Evolutionary conservation across 2,888 invertebrate species (phyloP).

Genomic region (Cryptus armator): DNA sequence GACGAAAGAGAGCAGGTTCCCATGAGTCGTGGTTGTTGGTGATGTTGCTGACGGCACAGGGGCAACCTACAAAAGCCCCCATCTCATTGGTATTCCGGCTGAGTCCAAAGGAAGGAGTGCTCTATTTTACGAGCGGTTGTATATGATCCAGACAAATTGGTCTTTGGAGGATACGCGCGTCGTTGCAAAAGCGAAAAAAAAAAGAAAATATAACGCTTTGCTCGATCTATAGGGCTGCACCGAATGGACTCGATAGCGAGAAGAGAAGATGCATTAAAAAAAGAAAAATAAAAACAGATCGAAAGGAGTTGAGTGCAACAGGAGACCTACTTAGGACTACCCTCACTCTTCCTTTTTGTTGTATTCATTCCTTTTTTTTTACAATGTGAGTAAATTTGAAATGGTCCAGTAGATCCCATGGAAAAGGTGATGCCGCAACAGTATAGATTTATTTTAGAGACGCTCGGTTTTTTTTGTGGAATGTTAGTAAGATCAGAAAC

Average conservation of each 20-base stretch:
- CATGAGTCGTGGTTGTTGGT: conserved; percentile 70
- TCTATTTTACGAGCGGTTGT: conserved; percentile 81
- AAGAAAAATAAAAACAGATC: background rate
- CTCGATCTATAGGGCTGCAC: conserved; percentile 36
- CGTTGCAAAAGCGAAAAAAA: conserved; percentile 60
- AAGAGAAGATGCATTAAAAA: conserved; percentile 19
- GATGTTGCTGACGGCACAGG: conserved; percentile 70
- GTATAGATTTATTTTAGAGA: background rate
- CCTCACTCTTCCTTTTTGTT: background rate
- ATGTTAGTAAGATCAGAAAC: conserved; percentile 28
- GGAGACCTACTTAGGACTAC: background rate
- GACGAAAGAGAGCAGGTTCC: conserved; percentile 73
- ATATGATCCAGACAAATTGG: conserved; percentile 82
- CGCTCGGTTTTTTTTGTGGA: conserved; percentile 8
- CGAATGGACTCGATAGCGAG: conserved; percentile 50
- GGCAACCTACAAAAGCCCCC: conserved; percentile 71
- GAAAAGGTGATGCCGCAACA: background rate
- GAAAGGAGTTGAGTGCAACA: conserved; percentile 17
- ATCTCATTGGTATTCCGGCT: conserved; percentile 79
- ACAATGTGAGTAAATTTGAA: conserved; percentile 8
- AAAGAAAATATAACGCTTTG: conserved; percentile 53
- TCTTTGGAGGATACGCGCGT: conserved; percentile 71
- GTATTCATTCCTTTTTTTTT: background rate
- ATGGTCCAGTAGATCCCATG: background rate
- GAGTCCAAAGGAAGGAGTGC: conserved; percentile 73